Evolutionary conservation across 2,797 vertebrate genomes (phyloP).

Genomic region (Darevskia mixta): DNA sequence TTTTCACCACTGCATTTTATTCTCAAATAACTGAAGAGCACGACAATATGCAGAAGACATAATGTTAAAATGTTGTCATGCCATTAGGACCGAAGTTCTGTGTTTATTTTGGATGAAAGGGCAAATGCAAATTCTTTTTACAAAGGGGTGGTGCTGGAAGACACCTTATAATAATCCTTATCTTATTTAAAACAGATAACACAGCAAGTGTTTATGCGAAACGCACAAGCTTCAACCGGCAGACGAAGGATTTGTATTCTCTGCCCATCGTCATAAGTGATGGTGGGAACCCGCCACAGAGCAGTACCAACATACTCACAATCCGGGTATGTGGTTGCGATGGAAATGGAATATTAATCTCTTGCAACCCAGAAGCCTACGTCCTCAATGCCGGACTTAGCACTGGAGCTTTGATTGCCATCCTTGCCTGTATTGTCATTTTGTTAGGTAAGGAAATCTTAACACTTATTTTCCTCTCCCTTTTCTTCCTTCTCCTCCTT

Average conservation of each 20-base stretch:
- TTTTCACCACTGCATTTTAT: not conserved
- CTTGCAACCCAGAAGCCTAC: constrained; percentile 92
- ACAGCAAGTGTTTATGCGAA: constrained; percentile 90
- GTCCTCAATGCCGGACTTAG: constrained; percentile 91
- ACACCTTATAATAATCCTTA: rapidly evolving
- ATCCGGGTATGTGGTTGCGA: constrained; percentile 94
- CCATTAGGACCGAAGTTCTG: not conserved
- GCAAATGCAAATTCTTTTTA: not conserved
- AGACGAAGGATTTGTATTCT: constrained; percentile 90
- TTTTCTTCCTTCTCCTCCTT: not conserved
- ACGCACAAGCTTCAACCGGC: constrained; percentile 89
- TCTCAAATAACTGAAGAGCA: not conserved
- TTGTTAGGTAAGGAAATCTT: constrained; percentile 84
- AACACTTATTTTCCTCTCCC: rapidly evolving
- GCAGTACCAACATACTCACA: constrained; percentile 93
- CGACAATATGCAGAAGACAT: not conserved
- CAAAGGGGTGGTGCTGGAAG: not conserved
- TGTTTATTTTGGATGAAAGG: not conserved
- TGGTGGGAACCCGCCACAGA: constrained; percentile 88
- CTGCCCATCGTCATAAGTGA: constrained; percentile 95
- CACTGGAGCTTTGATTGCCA: constrained; percentile 94
- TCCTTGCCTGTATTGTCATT: constrained; percentile 96
- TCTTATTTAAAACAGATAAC: constrained; percentile 84
- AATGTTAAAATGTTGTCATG: not conserved
- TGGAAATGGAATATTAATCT: constrained; percentile 85